phyloP scores from a whole-genome alignment of 2,888 invertebrate genomes.

The Yponomeuta plumbellus region DNA sequence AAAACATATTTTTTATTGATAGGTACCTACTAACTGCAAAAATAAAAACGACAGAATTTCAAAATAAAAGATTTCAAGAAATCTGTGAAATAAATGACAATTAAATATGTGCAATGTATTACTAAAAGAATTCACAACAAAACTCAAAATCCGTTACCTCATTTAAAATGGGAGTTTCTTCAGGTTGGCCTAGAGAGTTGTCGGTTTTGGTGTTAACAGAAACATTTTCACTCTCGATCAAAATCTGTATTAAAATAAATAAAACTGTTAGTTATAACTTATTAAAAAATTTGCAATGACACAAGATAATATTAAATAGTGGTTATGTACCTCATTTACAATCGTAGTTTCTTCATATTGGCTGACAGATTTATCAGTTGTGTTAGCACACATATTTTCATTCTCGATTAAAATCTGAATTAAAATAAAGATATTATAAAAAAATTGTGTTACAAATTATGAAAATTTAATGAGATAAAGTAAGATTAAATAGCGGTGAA shows the following conservation, averaged over 20 bases:
- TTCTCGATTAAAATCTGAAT: too few species aligned
- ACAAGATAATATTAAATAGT: neutral
- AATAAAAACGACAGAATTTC: constrained; percentile 3
- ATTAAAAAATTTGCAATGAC: constrained; percentile 2
- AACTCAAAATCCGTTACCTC: constrained; percentile 2
- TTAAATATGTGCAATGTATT: too few species aligned
- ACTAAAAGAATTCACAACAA: constrained; percentile 3
- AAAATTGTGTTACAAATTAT: too few species aligned
- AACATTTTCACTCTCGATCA: constrained; percentile 2
- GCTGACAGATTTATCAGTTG: too few species aligned
- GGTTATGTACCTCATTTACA: too few species aligned
- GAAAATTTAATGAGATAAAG: too few species aligned
- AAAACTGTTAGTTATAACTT: constrained; percentile 1
- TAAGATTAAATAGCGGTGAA: too few species aligned
- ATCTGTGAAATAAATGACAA: constrained; percentile 5
- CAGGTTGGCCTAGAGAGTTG: constrained; percentile 4
- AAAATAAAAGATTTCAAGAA: constrained; percentile 3
- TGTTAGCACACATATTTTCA: too few species aligned
- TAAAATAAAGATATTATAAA: too few species aligned
- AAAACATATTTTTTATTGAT: constrained; percentile 4
- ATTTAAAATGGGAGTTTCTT: constrained; percentile 1
- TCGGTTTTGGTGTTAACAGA: constrained; percentile 3
- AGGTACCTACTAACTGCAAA: neutral
- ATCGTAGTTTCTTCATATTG: too few species aligned
- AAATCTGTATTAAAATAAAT: neutral